Percentiles rank a stretch among this genome's conserved stretches.
Conservation (phyloP, 2,797 vertebrate genomes). For the Anguilla megastoma region DNA sequence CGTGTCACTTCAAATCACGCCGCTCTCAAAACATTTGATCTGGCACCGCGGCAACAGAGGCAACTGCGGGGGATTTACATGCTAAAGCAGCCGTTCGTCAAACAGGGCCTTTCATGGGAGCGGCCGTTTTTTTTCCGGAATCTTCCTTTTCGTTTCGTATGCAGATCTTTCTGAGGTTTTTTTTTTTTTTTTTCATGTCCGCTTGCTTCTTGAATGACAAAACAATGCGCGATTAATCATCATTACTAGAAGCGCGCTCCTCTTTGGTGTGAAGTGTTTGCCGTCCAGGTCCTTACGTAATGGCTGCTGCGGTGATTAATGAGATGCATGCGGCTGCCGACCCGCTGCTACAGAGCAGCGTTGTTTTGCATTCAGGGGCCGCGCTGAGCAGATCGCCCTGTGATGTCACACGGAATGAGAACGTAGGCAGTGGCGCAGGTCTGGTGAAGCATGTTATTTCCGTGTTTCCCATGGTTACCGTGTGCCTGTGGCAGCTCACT, state of each 20-base stretch:
- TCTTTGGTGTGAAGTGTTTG: conserved; percentile 53
- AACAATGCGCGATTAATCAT: conserved; percentile 52
- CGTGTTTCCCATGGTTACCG: not conserved
- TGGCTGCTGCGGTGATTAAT: conserved; percentile 49
- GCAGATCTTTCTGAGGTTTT: conserved; percentile 27
- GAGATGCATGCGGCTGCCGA: conserved; percentile 42
- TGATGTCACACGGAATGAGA: not conserved
- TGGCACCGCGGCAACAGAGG: conserved; percentile 7
- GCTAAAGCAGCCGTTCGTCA: conserved; percentile 18
- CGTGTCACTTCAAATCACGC: conserved; percentile 26
- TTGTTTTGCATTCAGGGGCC: conserved; percentile 46
- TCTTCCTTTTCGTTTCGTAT: conserved; percentile 9
- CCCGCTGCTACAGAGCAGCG: conserved; percentile 33
- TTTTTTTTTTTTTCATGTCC: conserved; percentile 18
- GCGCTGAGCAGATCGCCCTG: conserved; percentile 28
- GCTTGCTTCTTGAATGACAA: conserved; percentile 44
- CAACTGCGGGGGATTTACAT: conserved; percentile 25
- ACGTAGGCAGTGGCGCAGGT: not conserved
- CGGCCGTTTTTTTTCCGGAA: not conserved
- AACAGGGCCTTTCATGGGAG: not conserved
- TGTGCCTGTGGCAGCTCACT: conserved; percentile 30
- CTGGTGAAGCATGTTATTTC: not conserved
- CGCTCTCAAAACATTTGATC: conserved; percentile 20
- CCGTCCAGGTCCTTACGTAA: conserved; percentile 37
- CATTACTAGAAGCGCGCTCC: conserved; percentile 43